These are phyloP conservation scores for Microplitis mediator DNA, from an alignment of 1,140 invertebrate genomes.

Conservation along the genomic window DNA sequence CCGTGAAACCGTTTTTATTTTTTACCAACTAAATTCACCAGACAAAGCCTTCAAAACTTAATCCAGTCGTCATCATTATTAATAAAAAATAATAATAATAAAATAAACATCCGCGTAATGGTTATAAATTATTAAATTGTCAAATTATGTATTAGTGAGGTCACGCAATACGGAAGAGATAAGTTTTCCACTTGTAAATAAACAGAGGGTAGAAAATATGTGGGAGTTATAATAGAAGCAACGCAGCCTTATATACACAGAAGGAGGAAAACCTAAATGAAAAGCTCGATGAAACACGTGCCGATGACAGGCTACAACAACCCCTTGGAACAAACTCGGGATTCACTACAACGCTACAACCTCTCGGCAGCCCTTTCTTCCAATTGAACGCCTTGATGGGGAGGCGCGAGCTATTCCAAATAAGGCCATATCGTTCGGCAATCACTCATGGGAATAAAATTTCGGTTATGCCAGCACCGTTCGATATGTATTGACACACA, in stretches of 20 bases:
- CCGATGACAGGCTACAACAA: slow-evolving; percentile 40
- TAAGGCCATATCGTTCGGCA: slow-evolving; percentile 41
- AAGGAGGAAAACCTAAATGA: slow-evolving; percentile 32
- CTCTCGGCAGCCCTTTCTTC: slow-evolving; percentile 15
- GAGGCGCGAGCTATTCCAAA: slow-evolving; percentile 37
- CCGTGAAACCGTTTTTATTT: neutral
- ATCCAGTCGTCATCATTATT: no score
- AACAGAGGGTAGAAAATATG: neutral
- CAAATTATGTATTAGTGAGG: no score
- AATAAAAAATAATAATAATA: no score
- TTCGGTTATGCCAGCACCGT: neutral
- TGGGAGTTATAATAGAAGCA: neutral
- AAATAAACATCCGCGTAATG: no score
- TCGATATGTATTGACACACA: neutral
- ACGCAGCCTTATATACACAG: neutral
- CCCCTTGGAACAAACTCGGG: neutral
- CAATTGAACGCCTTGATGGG: slow-evolving; percentile 5
- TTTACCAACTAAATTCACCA: neutral
- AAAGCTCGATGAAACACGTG: slow-evolving; percentile 41
- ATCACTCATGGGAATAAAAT: slow-evolving; percentile 32
- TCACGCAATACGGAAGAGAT: neutral
- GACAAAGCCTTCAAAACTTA: no score
- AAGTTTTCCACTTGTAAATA: slow-evolving; percentile 15
- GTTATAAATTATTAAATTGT: no score
- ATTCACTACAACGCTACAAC: neutral